These are phyloP conservation scores for Hydropotes inermis DNA, from an alignment of 2,113 vertebrate genomes.

Conservation along the genomic window DNA sequence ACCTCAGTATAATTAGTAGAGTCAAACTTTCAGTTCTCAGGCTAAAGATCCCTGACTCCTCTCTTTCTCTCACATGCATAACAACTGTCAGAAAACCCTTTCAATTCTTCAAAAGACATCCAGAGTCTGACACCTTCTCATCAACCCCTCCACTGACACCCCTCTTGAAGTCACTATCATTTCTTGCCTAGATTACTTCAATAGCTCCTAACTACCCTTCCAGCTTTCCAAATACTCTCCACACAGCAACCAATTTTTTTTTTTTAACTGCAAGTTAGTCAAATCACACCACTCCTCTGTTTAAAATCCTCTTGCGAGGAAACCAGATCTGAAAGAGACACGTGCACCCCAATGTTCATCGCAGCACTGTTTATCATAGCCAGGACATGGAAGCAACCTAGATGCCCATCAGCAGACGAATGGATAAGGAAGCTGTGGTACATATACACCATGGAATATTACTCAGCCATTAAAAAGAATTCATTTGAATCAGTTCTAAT, in stretches of 20 bases:
- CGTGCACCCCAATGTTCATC: no score
- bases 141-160: background rate
- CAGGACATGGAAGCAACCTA: no score
- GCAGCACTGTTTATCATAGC: no score
- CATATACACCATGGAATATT: no score
- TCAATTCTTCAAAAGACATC: background rate
- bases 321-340: no score
- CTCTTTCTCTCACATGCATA: background rate
- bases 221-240: background rate
- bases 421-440: no score
- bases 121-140: background rate
- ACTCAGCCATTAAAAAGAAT: no score
- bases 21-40: background rate
- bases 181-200: background rate
- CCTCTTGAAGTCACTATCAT: background rate
- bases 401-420: no score
- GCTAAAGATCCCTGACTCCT: background rate
- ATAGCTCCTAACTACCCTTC: background rate
- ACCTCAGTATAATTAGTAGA: background rate
- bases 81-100: background rate
- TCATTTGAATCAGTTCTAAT: no score
- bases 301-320: background rate
- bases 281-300: background rate
- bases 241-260: background rate
- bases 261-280: background rate